Conservation (phyloP, 2,797 vertebrate genomes). For the Bradypus variegatus region DNA sequence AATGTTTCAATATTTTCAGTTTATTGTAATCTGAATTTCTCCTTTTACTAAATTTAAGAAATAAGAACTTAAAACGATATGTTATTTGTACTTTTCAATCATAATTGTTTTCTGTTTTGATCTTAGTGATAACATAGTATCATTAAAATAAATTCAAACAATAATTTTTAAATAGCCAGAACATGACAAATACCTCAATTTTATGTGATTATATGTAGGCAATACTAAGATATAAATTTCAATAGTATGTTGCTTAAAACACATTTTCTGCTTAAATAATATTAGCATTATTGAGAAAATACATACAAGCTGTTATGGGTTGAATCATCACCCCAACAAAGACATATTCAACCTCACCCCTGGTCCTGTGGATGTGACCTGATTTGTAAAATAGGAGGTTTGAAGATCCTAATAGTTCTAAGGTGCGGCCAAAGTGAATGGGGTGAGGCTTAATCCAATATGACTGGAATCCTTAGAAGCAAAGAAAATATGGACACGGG, state of each 20-base stretch:
- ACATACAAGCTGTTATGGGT: no score
- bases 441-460: no score
- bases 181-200: not conserved
- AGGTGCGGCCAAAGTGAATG: no score
- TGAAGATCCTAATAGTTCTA: no score
- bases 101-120: not conserved
- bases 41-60: conserved; percentile 4
- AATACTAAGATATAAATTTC: not conserved
- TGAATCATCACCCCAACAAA: no score
- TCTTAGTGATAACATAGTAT: not conserved
- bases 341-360: no score
- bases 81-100: not conserved
- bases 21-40: not conserved
- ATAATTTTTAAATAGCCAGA: not conserved
- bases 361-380: no score
- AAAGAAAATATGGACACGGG: no score
- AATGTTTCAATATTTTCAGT: conserved; percentile 40
- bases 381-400: no score
- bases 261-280: not conserved
- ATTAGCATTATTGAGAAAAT: not conserved
- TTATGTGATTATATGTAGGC: not conserved
- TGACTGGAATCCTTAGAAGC: no score
- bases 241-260: not conserved
- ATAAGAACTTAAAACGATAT: not conserved
- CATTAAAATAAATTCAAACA: not conserved